These are phyloP conservation scores for Drosophila ezoana DNA, from an alignment of 2,888 invertebrate species.

Conservation along the genomic window DNA sequence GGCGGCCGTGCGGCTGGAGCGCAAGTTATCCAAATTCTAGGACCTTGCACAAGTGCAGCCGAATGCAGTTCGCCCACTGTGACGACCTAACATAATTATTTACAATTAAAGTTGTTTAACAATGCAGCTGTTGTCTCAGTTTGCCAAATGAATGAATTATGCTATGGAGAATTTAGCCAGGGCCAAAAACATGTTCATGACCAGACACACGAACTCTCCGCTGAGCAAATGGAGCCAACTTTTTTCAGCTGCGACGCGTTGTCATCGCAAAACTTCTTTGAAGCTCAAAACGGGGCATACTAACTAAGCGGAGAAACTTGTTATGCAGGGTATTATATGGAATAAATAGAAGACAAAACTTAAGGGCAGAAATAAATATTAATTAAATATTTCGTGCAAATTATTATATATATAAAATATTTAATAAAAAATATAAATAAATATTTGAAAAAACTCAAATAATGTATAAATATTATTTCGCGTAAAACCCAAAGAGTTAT, in stretches of 20 bases:
- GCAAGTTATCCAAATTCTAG: neutral
- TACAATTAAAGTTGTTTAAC: conserved; percentile 55
- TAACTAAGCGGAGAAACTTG: neutral
- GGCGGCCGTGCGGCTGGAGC: neutral
- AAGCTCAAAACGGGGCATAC: neutral
- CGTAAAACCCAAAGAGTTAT: no score
- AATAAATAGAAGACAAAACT: no score
- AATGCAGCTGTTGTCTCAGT: conserved; percentile 10
- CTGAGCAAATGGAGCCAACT: conserved; percentile 16
- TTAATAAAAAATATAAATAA: no score
- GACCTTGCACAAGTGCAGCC: conserved; percentile 2
- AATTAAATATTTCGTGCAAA: no score
- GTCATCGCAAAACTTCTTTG: neutral
- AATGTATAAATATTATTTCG: no score
- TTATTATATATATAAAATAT: no score
- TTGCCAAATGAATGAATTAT: conserved; percentile 36
- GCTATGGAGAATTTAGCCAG: conserved; percentile 20
- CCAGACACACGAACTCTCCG: conserved; percentile 8
- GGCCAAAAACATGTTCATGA: conserved; percentile 12
- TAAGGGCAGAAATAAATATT: no score
- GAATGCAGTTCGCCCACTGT: conserved; percentile 12
- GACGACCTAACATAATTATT: conserved; percentile 56
- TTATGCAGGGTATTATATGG: no score
- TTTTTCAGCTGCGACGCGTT: neutral
- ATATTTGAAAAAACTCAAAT: no score